These are phyloP conservation scores for Coleophora flavipennella DNA, from an alignment of 2,888 invertebrate genomes.

Conservation along the genomic window DNA sequence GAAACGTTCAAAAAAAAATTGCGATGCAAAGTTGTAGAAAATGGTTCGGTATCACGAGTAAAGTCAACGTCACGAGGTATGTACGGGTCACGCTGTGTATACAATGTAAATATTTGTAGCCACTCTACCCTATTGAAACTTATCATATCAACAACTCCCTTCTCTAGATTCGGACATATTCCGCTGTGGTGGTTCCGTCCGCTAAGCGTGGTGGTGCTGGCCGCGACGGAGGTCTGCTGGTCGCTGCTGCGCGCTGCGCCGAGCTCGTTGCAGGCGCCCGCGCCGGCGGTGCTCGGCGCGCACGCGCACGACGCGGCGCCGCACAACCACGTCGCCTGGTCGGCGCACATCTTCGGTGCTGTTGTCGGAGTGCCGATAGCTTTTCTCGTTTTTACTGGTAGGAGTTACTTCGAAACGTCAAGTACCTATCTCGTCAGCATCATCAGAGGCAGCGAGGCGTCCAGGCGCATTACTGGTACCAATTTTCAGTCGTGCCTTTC, in stretches of 20 bases:
- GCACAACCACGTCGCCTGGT: slow-evolving; percentile 73
- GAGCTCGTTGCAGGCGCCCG: neutral
- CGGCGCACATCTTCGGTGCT: slow-evolving; percentile 81
- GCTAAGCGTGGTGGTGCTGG: slow-evolving; percentile 74
- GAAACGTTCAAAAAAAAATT: too few relatives aligned
- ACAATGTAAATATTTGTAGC: too few relatives aligned
- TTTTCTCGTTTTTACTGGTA: slow-evolving; percentile 69
- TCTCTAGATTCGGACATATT: slow-evolving; percentile 48
- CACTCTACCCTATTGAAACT: too few relatives aligned
- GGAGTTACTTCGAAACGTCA: slow-evolving; percentile 5
- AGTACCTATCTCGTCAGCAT: too few relatives aligned
- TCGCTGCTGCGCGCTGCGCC: slow-evolving; percentile 31
- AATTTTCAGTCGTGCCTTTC: too few relatives aligned
- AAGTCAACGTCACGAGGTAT: too few relatives aligned
- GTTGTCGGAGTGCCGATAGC: slow-evolving; percentile 76
- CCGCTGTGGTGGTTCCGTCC: slow-evolving; percentile 70
- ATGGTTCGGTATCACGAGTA: too few relatives aligned
- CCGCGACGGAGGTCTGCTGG: slow-evolving; percentile 74
- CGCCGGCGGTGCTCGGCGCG: slow-evolving; percentile 8
- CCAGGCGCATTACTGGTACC: too few relatives aligned
- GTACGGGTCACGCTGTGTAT: too few relatives aligned
- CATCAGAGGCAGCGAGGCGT: too few relatives aligned
- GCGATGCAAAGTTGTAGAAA: too few relatives aligned
- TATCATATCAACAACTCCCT: neutral
- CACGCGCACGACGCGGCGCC: slow-evolving; percentile 7